Conservation (phyloP, 2,113 vertebrate genomes). For the cattle (Bos taurus) region DNA sequence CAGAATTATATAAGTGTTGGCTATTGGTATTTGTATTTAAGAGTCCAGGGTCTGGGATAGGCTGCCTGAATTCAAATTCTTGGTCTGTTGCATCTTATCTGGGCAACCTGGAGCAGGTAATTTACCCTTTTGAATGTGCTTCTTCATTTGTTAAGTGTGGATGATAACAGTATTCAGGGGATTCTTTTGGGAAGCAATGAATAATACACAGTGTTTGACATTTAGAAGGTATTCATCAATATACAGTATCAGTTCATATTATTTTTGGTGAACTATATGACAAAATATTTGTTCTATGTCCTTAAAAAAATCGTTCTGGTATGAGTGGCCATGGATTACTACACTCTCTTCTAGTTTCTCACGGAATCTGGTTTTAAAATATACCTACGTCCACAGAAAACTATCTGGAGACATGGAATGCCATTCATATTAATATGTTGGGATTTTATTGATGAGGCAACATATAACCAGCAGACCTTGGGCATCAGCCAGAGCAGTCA, state of each 20-base stretch:
- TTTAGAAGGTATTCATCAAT: neutral
- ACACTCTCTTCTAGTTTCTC: neutral
- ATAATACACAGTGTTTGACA: neutral
- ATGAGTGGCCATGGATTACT: neutral
- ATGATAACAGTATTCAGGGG: neutral
- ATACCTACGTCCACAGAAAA: neutral
- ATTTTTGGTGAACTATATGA: neutral
- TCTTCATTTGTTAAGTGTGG: neutral
- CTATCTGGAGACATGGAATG: neutral
- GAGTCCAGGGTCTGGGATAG: neutral
- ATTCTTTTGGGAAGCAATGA: neutral
- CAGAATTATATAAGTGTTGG: neutral
- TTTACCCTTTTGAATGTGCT: neutral
- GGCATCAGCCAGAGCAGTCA: conserved; percentile 6
- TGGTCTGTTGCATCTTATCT: neutral
- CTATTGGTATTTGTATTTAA: neutral
- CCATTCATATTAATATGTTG: neutral
- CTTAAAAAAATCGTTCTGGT: neutral
- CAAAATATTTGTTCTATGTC: neutral
- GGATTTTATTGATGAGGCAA: conserved; percentile 23
- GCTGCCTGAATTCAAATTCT: neutral
- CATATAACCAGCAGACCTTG: neutral
- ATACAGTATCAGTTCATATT: neutral
- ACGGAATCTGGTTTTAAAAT: conserved; percentile 4
- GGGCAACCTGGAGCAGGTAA: neutral